phyloP scores from a whole-genome alignment of 2,113 vertebrate species.

The Ailuropoda melanoleuca region DNA sequence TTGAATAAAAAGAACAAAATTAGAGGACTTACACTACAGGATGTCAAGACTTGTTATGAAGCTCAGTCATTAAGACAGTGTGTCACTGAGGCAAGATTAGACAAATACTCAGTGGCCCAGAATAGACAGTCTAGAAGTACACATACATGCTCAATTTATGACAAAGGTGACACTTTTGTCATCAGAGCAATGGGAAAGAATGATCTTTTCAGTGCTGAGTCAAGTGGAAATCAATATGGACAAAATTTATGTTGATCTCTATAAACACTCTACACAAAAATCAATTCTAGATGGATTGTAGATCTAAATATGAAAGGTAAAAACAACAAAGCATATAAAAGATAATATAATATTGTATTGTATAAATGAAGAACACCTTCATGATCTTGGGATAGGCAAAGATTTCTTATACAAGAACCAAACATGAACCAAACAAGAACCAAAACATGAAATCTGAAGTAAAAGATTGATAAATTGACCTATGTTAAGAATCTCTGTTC shows the following conservation, averaged over 20 bases:
- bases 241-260: background rate
- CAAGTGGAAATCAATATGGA: background rate
- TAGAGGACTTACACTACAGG: background rate
- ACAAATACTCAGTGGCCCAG: background rate
- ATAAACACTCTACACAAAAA: background rate
- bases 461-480: background rate
- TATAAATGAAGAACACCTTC: background rate
- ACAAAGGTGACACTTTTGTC: background rate
- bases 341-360: too few relatives aligned
- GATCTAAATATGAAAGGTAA: background rate
- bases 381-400: background rate
- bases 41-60: background rate
- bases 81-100: background rate
- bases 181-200: background rate
- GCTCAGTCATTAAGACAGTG: background rate
- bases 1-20: background rate
- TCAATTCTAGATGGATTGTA: background rate
- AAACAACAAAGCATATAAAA: background rate
- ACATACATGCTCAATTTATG: background rate
- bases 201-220: background rate
- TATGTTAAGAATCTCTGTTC: background rate
- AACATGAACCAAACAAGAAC: background rate
- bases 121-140: background rate
- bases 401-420: background rate
- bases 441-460: background rate